Base-by-base conservation (phyloP, 2,888 invertebrate species). In the Caenorhabditis sp. region DNA sequence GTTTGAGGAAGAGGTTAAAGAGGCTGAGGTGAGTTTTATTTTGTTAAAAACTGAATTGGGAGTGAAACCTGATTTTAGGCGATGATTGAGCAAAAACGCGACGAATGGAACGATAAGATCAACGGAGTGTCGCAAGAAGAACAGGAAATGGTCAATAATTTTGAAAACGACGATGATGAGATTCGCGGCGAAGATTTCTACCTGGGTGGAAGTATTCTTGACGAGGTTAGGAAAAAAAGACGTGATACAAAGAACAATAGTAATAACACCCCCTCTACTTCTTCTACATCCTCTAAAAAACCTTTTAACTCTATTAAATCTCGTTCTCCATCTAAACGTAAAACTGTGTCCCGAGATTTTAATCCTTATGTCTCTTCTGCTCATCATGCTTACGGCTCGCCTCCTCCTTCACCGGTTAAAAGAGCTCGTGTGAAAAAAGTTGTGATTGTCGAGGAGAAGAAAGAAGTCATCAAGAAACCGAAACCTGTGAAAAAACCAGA, bases 1-100 rank as follows among this genome's bases (percentile, higher is more conserved):
- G 85, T 90, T 91, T 17, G 93, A 93, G 0, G 95, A 95, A 86
- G 94, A 95, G 85, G 88, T 94, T 49, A 92, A 93, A 17, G 93
- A 93, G 52, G 95, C 95, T 20, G 95, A 95, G 89, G 93, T 93
- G 77, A 26, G 63, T 69, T 25, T 67, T 62, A 36, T 58, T 27
- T 36, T 58, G 7, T 14, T 38, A n/a, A n/a, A n/a, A n/a, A n/a
- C n/a, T n/a, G n/a, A n/a, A n/a, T n/a, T n/a, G n/a, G n/a, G n/a
- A n/a, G n/a, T n/a, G n/a, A n/a, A n/a, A n/a, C n/a, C n/a, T n/a
- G n/a, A n/a, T n/a, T 74, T 53, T 59, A 85, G 85, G 83, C 83
- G 0, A 43, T 78, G 54, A 77, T 81, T 26, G 67, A 72, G 23
- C 80, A 79, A 69, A 78, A 82, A 66, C 80, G 83, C 61, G 78